Base-by-base conservation (phyloP, 2,797 vertebrate species). In the Salarias fasciatus region DNA sequence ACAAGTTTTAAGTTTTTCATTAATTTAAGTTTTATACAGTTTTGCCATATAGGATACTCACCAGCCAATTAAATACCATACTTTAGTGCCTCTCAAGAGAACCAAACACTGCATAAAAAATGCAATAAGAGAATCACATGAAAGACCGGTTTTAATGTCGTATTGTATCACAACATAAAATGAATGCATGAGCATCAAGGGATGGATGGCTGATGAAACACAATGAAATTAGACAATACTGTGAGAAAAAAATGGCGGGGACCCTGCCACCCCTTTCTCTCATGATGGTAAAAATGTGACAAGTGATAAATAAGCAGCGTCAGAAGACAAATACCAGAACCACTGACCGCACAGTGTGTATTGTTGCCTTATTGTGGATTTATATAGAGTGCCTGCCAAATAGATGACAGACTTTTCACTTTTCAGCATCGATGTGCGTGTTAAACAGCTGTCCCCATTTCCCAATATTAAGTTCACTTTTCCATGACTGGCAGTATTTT, bases 291-390 rank as follows among this genome's bases (percentile, higher is more conserved):
- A 65, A 31, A 42, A 62, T 53, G 58, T 46, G 46, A 84, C 58
- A 53, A 73, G 40, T 79, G 72, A 83, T 53, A 24, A 24, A 3
- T 35, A 58, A 33, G 66, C n/a, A 63, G 70, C 30, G 46, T 62
- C 63, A 66, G 35, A 54, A 62, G 67, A 79, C 76, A 81, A 84
- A 79, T 79, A 79, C 80, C 82, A 87, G 78, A 83, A 83, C 56
- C 54, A 38, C 49, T 48, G 51, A 60, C 24, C 44, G 15, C 51
- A 13, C 9, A 53, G 0, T 48, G 28, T 30, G 4, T 13, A 11
- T 37, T 12, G 33, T 46, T 14, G n/a, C 29, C 8, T 29, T 6
- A 12, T 24, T 24, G 18, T 24, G 18, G 24, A 24, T 18, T 24
- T 24, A 24, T 18, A 24, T 24, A 24, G 2, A 24, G 18, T n/a